Evolutionary conservation across 2,888 invertebrate genomes (phyloP).

Genomic region (Argyra leucocephala): DNA sequence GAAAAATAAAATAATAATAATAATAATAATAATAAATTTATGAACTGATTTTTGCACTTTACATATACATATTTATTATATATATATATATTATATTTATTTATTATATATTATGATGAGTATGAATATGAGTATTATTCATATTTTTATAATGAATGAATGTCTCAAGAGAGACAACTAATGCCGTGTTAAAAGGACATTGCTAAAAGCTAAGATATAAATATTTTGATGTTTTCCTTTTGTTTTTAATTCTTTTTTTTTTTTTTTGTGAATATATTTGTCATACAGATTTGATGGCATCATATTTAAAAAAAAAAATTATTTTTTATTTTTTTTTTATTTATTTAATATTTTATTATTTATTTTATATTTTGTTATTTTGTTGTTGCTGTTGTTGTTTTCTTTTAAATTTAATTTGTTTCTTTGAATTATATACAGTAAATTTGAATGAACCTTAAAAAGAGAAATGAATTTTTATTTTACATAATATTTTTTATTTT

Average conservation of each 20-base stretch:
- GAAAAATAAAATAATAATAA: background rate
- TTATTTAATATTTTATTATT: too few species aligned
- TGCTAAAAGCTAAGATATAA: background rate
- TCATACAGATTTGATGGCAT: background rate
- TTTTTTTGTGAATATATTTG: background rate
- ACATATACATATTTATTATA: background rate
- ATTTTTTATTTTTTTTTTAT: too few species aligned
- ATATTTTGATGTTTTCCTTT: background rate
- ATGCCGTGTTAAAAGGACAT: slow-evolving; percentile 6
- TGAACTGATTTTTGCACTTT: background rate
- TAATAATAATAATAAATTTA: background rate
- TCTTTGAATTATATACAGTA: background rate
- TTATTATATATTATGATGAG: too few species aligned
- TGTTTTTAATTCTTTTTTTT: background rate
- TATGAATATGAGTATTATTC: background rate
- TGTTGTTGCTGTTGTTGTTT: background rate
- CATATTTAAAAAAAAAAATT: too few species aligned
- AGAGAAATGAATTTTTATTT: background rate
- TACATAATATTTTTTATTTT: background rate
- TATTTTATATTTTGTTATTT: too few species aligned
- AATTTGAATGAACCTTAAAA: background rate
- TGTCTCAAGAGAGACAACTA: background rate
- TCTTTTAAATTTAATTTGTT: background rate
- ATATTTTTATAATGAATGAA: background rate
- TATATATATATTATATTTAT: too few species aligned